These are phyloP conservation scores for Xanthorhoe spadicearia DNA, from an alignment of 2,888 invertebrate species.

Conservation along the genomic window DNA sequence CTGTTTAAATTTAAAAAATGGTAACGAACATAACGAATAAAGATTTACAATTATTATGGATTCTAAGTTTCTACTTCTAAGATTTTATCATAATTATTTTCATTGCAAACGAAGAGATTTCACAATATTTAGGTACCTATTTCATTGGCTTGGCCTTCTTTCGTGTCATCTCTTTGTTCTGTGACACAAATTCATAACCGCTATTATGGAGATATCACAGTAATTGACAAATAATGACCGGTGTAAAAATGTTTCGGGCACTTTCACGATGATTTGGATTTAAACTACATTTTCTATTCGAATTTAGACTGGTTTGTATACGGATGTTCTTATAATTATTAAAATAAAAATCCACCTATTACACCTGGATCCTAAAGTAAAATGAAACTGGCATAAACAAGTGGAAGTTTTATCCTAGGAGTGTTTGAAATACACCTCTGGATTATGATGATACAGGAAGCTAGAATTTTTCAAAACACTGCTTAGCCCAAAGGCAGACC, in stretches of 20 bases:
- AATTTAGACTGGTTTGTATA: neutral
- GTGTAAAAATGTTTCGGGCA: constrained; percentile 34
- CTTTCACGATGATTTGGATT: constrained; percentile 41
- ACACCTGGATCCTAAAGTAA: no score
- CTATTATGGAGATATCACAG: constrained; percentile 42
- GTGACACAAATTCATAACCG: constrained; percentile 34
- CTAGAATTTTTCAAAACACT: neutral
- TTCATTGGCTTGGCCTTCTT: constrained; percentile 28
- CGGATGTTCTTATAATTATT: no score
- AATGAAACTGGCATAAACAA: no score
- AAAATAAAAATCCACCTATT: no score
- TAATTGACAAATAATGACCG: constrained; percentile 44
- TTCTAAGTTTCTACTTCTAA: no score
- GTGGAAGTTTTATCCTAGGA: no score
- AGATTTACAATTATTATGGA: no score
- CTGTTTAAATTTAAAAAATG: no score
- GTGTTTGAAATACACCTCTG: no score
- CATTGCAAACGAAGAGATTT: constrained; percentile 12
- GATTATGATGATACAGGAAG: neutral
- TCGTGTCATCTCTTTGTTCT: constrained; percentile 39
- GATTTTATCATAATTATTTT: neutral
- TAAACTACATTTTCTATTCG: neutral
- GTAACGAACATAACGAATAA: no score
- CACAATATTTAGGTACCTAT: constrained; percentile 9
- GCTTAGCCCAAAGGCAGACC: constrained; percentile 4